Base-by-base conservation (phyloP, 2,113 vertebrate species). In the Alexandromys fortis region DNA sequence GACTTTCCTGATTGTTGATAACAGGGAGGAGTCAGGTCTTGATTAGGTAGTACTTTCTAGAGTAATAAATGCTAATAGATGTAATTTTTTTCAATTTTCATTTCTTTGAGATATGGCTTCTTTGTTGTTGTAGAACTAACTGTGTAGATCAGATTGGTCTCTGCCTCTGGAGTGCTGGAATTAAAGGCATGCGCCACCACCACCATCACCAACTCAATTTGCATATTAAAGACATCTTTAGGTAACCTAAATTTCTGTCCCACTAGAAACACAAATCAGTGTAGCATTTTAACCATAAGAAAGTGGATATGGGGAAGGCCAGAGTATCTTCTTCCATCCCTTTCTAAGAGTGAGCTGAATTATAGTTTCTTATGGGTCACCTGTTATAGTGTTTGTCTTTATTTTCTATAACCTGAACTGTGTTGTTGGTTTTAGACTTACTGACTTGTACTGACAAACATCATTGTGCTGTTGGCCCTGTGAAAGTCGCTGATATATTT, bases 211-310 rank as follows among this genome's bases (percentile, higher is more conserved):
- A 1, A 13, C 67, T 67, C 67, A 52, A 45, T 92, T 19, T 49
- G 2, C n/a, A 13, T 65, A 42, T 35, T 88, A 30, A 86, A 85
- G 67, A 33, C 65, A 93, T 85, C 30, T 92, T 92, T 70, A 61
- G 47, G 42, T 91, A 89, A 77, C 73, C 42, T 87, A 68, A 63
- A 93, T 38, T 75, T 93, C 90, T 65, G 11, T 45, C 90, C 9
- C 26, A 45, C 52, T 52, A 38, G 89, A 89, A n/a, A n/a, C 76
- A 1, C 5, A 52, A 85, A 81, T 58, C 21, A 35, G 11, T 45
- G 3, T 17, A 35, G 10, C 7, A n/a, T 78, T 70, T 24, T 45
- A 49, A 47, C 47, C 73, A 92, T 45, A 65, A 68, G 55, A 61
- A 65, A 81, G 45, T 3, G 26, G n/a, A 19, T 17, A 8, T 17